A percentile compares a stretch with the other conserved stretches of the same genome.
Evolutionary conservation across 2,113 vertebrate genomes (phyloP).

Genomic region (Climacteris rufus): DNA sequence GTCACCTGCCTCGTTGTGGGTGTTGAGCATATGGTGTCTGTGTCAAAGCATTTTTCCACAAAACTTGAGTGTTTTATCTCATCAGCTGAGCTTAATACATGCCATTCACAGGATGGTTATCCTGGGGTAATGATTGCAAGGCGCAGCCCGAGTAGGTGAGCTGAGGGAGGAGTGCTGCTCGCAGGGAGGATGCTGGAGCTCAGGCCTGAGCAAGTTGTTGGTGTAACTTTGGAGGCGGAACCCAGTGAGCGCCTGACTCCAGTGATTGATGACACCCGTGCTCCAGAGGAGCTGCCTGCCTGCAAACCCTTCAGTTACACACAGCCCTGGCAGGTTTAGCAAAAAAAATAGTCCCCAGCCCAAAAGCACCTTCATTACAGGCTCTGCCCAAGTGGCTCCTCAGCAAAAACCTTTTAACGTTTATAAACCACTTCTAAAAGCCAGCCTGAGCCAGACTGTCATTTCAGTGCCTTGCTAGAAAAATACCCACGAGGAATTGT

Average conservation of each 20-base stretch:
- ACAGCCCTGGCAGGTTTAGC: neutral
- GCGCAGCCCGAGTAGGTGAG: neutral
- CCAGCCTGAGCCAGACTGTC: neutral
- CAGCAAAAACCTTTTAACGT: neutral
- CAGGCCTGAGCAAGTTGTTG: neutral
- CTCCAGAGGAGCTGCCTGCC: neutral
- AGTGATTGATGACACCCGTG: neutral
- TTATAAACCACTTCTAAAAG: neutral
- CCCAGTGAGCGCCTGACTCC: accelerated
- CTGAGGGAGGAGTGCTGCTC: neutral
- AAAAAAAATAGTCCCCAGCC: neutral
- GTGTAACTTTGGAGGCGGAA: accelerated
- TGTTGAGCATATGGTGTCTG: neutral
- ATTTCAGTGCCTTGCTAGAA: neutral
- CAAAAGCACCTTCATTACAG: neutral
- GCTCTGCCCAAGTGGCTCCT: neutral
- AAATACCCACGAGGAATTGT: neutral
- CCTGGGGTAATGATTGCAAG: neutral
- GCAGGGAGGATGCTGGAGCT: neutral
- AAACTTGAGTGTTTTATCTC: neutral
- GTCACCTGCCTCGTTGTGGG: neutral
- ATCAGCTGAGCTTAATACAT: neutral
- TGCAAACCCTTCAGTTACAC: accelerated
- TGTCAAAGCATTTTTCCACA: neutral
- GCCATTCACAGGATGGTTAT: neutral